Evolutionary conservation across 2,888 invertebrate species (phyloP), one percentile per base, ranked within the genome.

Genomic region (Melanostoma mellinum): DNA sequence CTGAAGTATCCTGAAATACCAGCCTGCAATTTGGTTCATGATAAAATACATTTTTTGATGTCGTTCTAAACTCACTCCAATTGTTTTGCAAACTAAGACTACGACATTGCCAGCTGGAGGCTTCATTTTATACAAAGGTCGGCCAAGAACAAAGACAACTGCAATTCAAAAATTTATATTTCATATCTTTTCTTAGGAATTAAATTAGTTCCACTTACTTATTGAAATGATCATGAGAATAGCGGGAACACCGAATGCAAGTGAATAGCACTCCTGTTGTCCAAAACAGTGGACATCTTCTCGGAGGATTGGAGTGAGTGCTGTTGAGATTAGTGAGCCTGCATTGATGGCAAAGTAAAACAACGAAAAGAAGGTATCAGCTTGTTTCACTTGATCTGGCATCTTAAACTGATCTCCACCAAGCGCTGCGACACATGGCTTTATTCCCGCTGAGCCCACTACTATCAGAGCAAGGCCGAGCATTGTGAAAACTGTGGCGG

Each of bases 301-400:
- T 88, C 98, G 94, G 6, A 99, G 91, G 58, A 97, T 93, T 0
- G 99, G 99, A 0, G 98, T 98, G 0, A 98, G 88, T 85, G 96
- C 94, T 0, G 97, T 97, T 0, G 98, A 97, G 63, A 98, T 93
- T 69, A 97, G 93, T 86, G 97, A 97, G 5, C 98, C 98, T 0
- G 95, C 94, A 90, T 98, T 99, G 88, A 99, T 98, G 55, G 97
- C 92, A 89, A 98, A 97, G 92, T 99, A 99, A 91, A 98, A 99
- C 0, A 98, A 92, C 0, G 98, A 98, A 92, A 99, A 99, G 92
- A 97, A 99, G 77, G 94, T 94, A n/a, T 95, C 94, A 78, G 98
- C 92, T 89, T 96, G 95, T 87, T 92, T 92, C 87, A 94, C 94
- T 91, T 98, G 97, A 86, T 96, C 94, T 0, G 96, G 96, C 58